Evolutionary conservation across 2,797 vertebrate species (phyloP).

Genomic region (Heliangelus exortis): DNA sequence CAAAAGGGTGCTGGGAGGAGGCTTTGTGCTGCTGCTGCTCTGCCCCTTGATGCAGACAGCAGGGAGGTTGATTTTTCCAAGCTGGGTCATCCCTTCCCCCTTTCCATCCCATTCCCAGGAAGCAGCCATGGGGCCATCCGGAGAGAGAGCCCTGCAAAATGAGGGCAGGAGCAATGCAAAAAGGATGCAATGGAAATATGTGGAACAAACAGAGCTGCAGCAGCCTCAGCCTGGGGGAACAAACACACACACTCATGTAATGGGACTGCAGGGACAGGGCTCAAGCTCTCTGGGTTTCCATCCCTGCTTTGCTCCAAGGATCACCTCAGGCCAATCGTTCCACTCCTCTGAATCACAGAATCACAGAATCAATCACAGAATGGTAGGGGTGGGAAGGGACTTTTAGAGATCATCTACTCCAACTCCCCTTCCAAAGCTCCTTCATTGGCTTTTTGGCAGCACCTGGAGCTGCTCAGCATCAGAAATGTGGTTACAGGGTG

Average conservation of each 20-base stretch:
- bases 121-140: neutral
- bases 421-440: no score
- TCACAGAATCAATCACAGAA: no score
- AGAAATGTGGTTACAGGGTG: neutral
- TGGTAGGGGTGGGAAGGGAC: no score
- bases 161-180: neutral
- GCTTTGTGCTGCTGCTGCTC: neutral
- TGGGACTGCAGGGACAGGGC: neutral
- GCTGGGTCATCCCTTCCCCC: neutral
- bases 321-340: neutral
- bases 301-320: neutral
- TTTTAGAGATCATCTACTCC: no score
- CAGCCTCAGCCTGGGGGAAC: neutral
- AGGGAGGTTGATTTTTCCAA: slow-evolving; percentile 19
- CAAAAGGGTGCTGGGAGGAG: neutral
- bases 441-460: no score
- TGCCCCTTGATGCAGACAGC: neutral
- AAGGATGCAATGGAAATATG: neutral
- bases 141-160: neutral
- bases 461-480: neutral
- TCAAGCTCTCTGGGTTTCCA: neutral
- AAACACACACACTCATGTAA: neutral
- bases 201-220: neutral
- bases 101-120: neutral
- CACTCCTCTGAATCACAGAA: neutral